Conservation (phyloP, 1,140 invertebrate species). For the Ceratoteleas bidentatus region DNA sequence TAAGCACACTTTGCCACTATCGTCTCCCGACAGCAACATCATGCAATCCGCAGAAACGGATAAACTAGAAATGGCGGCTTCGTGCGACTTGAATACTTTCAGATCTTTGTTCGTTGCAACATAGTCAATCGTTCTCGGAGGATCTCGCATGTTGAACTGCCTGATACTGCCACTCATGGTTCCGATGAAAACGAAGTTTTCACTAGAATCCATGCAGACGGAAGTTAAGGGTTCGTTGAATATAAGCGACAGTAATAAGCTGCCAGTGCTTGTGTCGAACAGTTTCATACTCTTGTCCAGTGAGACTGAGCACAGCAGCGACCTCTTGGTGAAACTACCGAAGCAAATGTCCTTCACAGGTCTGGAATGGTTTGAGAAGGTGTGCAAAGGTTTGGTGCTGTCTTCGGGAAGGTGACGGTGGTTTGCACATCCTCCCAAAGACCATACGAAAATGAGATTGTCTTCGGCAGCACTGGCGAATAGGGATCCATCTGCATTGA, state of each 20-base stretch:
- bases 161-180: slow-evolving; percentile 86
- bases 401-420: slow-evolving; percentile 76
- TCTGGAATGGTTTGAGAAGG: slow-evolving; percentile 88
- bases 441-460: slow-evolving; percentile 91
- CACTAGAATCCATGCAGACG: slow-evolving; percentile 86
- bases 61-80: slow-evolving; percentile 85
- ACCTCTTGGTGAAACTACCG: slow-evolving; percentile 83
- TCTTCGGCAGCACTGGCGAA: slow-evolving; percentile 92
- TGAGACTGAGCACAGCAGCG: slow-evolving; percentile 88
- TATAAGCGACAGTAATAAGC: slow-evolving; percentile 86
- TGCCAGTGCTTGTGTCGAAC: slow-evolving; percentile 87
- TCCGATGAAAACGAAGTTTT: slow-evolving; percentile 89
- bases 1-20: slow-evolving; percentile 87
- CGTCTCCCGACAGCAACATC: slow-evolving; percentile 87
- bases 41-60: slow-evolving; percentile 86
- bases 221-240: slow-evolving; percentile 87
- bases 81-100: slow-evolving; percentile 84
- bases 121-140: slow-evolving; percentile 85
- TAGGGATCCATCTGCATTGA: slow-evolving; percentile 87
- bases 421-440: slow-evolving; percentile 79
- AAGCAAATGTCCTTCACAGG: slow-evolving; percentile 89
- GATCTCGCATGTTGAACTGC: slow-evolving; percentile 85
- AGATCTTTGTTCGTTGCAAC: slow-evolving; percentile 81
- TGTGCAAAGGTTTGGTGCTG: slow-evolving; percentile 84
- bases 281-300: slow-evolving; percentile 91